These are phyloP conservation scores for Drosophila sucinea DNA, from an alignment of 1,140 invertebrate genomes.

Conservation along the genomic window DNA sequence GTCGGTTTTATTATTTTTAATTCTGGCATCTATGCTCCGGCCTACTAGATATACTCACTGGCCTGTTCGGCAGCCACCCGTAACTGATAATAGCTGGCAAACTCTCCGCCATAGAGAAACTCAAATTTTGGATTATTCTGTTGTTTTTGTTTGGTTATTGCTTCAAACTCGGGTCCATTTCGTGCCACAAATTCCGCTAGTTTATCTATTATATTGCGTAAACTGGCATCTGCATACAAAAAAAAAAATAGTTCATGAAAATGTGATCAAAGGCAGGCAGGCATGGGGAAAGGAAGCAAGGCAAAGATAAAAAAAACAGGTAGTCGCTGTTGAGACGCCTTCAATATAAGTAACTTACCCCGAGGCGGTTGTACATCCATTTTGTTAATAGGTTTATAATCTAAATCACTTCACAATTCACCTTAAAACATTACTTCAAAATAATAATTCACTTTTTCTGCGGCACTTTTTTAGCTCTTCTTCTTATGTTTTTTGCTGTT, in stretches of 20 bases:
- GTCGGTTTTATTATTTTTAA: neutral
- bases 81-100: conserved; percentile 98
- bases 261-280: conserved; percentile 22
- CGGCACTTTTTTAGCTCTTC: conserved; percentile 39
- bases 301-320: neutral
- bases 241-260: conserved; percentile 24
- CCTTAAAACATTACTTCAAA: conserved; percentile 53
- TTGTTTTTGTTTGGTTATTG: conserved; percentile 99
- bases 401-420: conserved; percentile 38
- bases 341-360: conserved; percentile 26
- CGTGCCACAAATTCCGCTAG: conserved; percentile 98
- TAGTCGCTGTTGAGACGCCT: neutral
- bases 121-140: conserved; percentile 98
- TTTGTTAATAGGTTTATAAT: conserved; percentile 37
- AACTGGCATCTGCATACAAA: conserved; percentile 69
- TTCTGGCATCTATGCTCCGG: neutral
- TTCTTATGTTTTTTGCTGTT: conserved; percentile 19
- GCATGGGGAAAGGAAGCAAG: neutral
- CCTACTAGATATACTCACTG: conserved; percentile 52
- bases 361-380: conserved; percentile 70
- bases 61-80: conserved; percentile 86
- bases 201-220: conserved; percentile 97
- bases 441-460: conserved; percentile 39
- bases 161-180: conserved; percentile 99
- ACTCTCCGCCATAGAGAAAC: conserved; percentile 98